A percentile compares a stretch with the other conserved stretches of the same genome.
Conservation (phyloP, 2,113 vertebrate genomes). For the Gymnorhina tibicen region DNA sequence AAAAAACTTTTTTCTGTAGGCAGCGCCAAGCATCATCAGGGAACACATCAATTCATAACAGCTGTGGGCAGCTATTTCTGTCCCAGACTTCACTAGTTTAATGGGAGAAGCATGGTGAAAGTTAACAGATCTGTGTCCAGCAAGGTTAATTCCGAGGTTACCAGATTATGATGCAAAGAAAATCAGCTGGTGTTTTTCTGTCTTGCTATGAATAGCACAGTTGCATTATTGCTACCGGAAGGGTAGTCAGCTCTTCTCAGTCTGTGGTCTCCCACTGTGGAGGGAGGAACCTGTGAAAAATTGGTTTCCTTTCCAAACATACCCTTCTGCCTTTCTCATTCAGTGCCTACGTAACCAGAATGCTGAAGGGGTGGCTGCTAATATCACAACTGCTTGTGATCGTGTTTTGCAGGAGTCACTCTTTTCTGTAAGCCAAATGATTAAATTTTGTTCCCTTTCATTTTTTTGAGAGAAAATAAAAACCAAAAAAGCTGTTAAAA, state of each 20-base stretch:
- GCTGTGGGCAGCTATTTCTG: constrained; percentile 51
- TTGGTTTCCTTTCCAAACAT: constrained; percentile 38
- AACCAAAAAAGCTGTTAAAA: background rate
- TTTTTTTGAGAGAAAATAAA: background rate
- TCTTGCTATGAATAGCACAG: background rate
- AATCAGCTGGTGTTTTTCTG: constrained; percentile 15
- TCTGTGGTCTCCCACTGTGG: constrained; percentile 33
- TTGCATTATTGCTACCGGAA: constrained; percentile 16
- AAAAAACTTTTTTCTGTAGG: constrained; percentile 1
- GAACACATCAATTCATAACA: constrained; percentile 24
- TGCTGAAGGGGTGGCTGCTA: background rate
- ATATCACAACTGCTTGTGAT: background rate
- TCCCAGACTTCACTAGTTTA: background rate
- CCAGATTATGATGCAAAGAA: constrained; percentile 33
- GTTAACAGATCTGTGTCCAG: constrained; percentile 39
- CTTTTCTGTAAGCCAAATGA: background rate
- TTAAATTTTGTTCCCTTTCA: background rate
- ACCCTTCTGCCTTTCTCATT: constrained; percentile 10
- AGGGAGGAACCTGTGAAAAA: constrained; percentile 35
- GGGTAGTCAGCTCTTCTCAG: constrained; percentile 19
- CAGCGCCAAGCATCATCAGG: background rate
- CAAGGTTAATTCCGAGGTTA: constrained; percentile 49
- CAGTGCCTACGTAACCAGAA: background rate
- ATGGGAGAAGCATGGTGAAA: constrained; percentile 13
- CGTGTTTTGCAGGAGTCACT: background rate